Base-by-base conservation (phyloP, 2,888 invertebrate species). In the Lobophora halterata region DNA sequence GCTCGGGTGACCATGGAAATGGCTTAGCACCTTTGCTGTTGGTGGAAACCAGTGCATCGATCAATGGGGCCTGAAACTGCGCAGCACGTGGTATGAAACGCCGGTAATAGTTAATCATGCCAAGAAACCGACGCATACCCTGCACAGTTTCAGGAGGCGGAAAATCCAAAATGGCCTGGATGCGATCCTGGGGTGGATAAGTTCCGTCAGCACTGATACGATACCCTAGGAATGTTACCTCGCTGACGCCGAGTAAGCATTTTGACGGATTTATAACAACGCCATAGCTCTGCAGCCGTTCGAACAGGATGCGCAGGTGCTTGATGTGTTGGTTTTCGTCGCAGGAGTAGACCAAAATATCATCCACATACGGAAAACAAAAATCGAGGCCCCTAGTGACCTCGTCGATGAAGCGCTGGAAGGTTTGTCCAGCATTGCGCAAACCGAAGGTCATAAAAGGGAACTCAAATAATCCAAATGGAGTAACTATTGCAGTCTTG, bases 391-490 rank as follows among this genome's bases (percentile, higher is more conserved):
- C 40, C 1, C 21, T 10, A 8, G 19, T 13, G n/a, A 40, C 18
- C 13, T 53, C 45, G 23, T 71, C 58, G 8, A 75, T 61, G 18
- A 69, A 68, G 1, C 66, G 49, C 30, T 73, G 71, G 38, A 77
- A 59, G 0, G 69, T 67, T 34, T 75, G 69, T 0, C 61, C 68
- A 0, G 74, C 71, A 31, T 78, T 77, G 0, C 66, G 26, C 1
- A 78, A 52, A 1, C 75, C 71, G 14, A 73, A 30, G 1, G 13
- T 14, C 25, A 25, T 25, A 2, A 2, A 25, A 2, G 23, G 23
- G 6, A 23, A 23, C 18, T 18, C 18, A n/a, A 6, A 18, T 2
- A 18, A n/a, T 8, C 7, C 13, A 5, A 25, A 25, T n/a, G 21
- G 21, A 1, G 21, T 21, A 10, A n/a, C 2, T 2, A 27, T 16